phyloP scores from a whole-genome alignment of 2,888 invertebrate genomes.

The Cheilosia scutellata region DNA sequence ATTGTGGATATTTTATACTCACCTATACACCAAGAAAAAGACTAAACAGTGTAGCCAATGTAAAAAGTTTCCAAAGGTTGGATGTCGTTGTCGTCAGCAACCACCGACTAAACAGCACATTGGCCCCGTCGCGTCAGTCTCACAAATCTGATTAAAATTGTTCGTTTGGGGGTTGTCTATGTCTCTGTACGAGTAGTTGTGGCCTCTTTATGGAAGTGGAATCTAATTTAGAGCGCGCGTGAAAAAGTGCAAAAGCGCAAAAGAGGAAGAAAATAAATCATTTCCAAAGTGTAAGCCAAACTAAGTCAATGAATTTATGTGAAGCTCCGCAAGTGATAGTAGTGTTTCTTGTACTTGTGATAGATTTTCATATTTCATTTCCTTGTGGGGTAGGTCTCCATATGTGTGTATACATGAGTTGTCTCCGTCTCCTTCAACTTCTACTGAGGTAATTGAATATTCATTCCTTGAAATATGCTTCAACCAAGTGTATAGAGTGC shows the following conservation, averaged over 20 bases:
- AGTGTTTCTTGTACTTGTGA: constrained; percentile 13
- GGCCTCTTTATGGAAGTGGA: neutral
- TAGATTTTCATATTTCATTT: constrained; percentile 47
- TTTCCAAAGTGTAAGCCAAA: constrained; percentile 24
- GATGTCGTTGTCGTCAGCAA: constrained; percentile 1
- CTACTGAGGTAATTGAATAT: constrained; percentile 64
- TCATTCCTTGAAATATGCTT: constrained; percentile 38
- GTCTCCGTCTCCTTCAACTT: constrained; percentile 16
- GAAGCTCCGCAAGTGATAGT: constrained; percentile 68
- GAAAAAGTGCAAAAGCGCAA: constrained; percentile 2
- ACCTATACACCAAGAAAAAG: neutral
- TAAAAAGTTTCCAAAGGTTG: neutral
- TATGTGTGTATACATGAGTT: neutral
- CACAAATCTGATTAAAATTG: constrained; percentile 69
- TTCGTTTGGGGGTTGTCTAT: constrained; percentile 23
- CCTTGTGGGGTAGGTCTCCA: constrained; percentile 7
- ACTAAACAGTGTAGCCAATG: neutral
- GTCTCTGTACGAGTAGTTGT: neutral
- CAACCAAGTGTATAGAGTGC: constrained; percentile 16
- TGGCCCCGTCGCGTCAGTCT: constrained; percentile 64
- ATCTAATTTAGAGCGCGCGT: constrained; percentile 42
- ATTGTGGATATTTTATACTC: too few species aligned
- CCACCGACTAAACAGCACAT: constrained; percentile 55
- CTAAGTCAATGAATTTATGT: constrained; percentile 47
- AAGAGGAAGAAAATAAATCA: constrained; percentile 18